Evolutionary conservation across 2,888 invertebrate species (phyloP), one percentile per base, ranked within the genome.

Genomic region (Synergus laeviventris): DNA sequence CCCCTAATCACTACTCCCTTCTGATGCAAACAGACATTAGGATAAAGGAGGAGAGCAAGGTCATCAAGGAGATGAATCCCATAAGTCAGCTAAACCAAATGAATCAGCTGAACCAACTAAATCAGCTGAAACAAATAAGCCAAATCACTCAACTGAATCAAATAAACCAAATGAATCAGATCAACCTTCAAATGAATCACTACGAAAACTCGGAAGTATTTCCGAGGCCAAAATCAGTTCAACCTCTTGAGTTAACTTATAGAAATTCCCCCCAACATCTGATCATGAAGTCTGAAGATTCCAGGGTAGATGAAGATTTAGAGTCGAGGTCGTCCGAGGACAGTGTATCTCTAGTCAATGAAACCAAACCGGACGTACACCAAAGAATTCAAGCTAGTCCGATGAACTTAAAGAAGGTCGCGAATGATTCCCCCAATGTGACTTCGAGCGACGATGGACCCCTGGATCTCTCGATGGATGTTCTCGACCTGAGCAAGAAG

Each of bases 401-500:
- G 76, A 89, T 89, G 77, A 87, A 88, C 79, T 76, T 87, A 82
- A 87, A 87, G 80, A 88, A 84, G 64, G 74, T 24, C 5, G 5
- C 76, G 11, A 73, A 74, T 61, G 42, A 75, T 59, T 78, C 77
- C 31, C 76, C 66, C 54, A 81, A 82, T 5, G 76, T 60, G 12
- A 83, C 66, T 59, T 73, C 76, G 1, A 82, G 81, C 39, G 89
- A 90, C 21, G 91, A 91, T 79, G 90, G 93, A 36, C 94, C 96
- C 0, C 93, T 96, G 75, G 96, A 96, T 90, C 92, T 96, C 38
- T 94, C 94, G 76, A 95, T 95, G 91, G 95, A 96, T 89, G 96
- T 95, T 5, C 92, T 97, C 64, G 97, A 97, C 91, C 93, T 97
- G 81, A 96, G 96, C 88, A 96, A 96, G 88, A 97, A 96, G 91